These are phyloP conservation scores for Linyphia triangularis DNA, from an alignment of 2,888 invertebrate genomes.

Conservation along the genomic window DNA sequence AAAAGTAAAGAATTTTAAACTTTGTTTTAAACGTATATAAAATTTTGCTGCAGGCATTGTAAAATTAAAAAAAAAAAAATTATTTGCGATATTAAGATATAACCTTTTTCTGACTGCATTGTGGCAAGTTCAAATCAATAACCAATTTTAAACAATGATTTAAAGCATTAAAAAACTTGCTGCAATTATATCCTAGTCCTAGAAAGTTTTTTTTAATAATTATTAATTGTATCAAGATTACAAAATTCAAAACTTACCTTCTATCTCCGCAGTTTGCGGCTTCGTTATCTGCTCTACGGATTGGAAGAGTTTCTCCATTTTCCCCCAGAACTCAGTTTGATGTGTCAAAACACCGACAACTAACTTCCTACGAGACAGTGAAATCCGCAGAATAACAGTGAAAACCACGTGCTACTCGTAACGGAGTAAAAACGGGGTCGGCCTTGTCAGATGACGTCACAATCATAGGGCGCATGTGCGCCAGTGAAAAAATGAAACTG, in stretches of 20 bases:
- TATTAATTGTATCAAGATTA: not conserved
- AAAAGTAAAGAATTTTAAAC: no score
- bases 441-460: slow-evolving; percentile 48
- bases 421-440: slow-evolving; percentile 15
- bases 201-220: not conserved
- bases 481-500: not conserved
- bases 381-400: slow-evolving; percentile 15
- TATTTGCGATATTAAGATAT: no score
- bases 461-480: not conserved
- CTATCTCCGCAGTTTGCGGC: slow-evolving; percentile 39
- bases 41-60: no score
- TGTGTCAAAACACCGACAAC: not conserved
- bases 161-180: not conserved
- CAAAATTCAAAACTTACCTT: slow-evolving; percentile 9
- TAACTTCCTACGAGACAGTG: not conserved
- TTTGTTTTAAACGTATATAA: no score
- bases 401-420: not conserved
- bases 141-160: not conserved
- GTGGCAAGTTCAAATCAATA: no score
- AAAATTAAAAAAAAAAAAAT: no score
- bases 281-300: slow-evolving; percentile 19
- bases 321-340: no score
- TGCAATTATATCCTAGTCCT: not conserved
- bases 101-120: no score
- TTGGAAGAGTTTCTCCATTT: slow-evolving; percentile 50